Evolutionary conservation across 2,113 vertebrate species (phyloP).

Genomic region (Alligator mississippiensis): DNA sequence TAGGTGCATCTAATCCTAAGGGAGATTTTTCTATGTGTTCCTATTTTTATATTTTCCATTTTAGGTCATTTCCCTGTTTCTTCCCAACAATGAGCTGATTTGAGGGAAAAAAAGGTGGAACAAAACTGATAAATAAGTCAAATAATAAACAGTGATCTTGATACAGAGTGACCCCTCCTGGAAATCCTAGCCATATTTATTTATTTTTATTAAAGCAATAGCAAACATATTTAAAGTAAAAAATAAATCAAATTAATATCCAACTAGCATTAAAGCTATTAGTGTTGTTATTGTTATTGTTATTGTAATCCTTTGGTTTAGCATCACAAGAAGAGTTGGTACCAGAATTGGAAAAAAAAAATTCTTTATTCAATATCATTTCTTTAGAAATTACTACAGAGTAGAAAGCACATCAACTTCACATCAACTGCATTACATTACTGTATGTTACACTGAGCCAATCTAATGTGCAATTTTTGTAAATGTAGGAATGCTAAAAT

Average conservation of each 20-base stretch:
- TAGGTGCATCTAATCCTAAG: background rate
- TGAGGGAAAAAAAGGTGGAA: background rate
- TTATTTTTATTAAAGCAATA: constrained; percentile 10
- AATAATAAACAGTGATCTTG: background rate
- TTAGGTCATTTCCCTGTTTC: background rate
- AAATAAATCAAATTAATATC: background rate
- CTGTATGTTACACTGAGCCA: background rate
- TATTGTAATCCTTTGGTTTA: background rate
- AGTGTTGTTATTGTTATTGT: background rate
- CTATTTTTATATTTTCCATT: constrained; percentile 23
- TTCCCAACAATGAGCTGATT: background rate
- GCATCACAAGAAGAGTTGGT: background rate
- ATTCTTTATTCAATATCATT: constrained; percentile 15
- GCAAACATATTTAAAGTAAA: constrained; percentile 11
- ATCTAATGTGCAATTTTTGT: background rate
- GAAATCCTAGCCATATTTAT: constrained; percentile 1
- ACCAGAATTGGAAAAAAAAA: background rate
- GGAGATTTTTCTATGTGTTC: background rate
- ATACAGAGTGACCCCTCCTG: background rate
- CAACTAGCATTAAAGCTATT: background rate
- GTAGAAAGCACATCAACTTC: background rate
- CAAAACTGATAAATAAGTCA: background rate
- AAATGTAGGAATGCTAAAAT: background rate
- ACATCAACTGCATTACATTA: background rate
- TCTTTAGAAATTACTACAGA: background rate